A percentile compares a stretch with the other conserved stretches of the same genome.
These are phyloP conservation scores for Beroe forskalii DNA, from an alignment of 37 sponge, comb jelly and placozoan genomes.

Conservation along the genomic window DNA sequence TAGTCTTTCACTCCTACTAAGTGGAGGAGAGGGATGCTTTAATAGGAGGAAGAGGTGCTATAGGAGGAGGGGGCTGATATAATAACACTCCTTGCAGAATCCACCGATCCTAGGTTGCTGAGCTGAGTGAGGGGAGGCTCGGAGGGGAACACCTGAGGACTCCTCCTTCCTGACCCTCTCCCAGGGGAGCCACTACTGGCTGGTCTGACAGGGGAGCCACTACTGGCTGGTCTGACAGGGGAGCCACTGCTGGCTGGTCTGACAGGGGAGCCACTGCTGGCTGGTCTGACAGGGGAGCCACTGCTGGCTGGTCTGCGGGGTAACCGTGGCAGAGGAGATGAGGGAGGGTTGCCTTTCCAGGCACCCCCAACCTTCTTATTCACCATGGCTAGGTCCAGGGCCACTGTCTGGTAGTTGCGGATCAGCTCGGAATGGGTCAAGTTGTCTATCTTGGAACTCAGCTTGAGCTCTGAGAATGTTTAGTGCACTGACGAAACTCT, in stretches of 20 bases:
- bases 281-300: background rate
- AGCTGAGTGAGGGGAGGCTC: too few relatives aligned
- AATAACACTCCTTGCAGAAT: too few relatives aligned
- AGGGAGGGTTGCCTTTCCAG: background rate
- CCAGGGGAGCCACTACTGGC: too few relatives aligned
- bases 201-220: background rate
- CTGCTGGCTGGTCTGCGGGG: background rate
- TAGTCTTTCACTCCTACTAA: background rate
- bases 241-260: background rate
- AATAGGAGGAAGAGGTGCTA: background rate
- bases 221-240: background rate
- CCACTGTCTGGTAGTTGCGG: background rate
- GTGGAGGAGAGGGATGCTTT: background rate
- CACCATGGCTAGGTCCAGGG: background rate
- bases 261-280: background rate
- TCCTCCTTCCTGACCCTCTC: too few relatives aligned
- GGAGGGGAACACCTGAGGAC: too few relatives aligned
- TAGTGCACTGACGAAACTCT: background rate
- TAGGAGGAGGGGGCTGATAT: too few relatives aligned
- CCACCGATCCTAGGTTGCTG: background rate
- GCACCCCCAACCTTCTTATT: background rate
- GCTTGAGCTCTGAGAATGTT: background rate
- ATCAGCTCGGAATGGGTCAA: background rate
- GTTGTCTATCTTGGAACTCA: background rate
- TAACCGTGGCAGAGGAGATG: too few relatives aligned